Conservation (phyloP, 2,888 invertebrate species). For the Sycophila texana region DNA sequence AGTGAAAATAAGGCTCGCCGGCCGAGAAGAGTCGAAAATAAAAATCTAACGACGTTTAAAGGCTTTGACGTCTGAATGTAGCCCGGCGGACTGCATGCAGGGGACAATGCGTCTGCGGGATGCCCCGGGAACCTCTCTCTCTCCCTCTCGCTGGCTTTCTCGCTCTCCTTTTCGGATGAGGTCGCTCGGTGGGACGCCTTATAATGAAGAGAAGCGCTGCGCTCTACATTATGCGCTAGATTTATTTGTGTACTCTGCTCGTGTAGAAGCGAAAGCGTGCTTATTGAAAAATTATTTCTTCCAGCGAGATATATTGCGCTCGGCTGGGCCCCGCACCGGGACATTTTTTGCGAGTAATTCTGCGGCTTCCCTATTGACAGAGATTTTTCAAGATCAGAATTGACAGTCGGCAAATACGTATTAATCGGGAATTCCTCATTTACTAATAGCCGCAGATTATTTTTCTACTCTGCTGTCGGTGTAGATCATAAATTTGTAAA, state of each 20-base stretch:
- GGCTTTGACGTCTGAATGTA: slow-evolving; percentile 61
- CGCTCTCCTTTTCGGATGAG: background rate
- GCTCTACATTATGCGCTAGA: background rate
- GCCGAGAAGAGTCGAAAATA: slow-evolving; percentile 58
- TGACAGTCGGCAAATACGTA: slow-evolving; percentile 8
- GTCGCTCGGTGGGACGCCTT: slow-evolving; percentile 41
- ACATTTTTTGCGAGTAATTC: background rate
- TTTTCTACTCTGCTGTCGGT: no score
- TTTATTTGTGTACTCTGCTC: slow-evolving; percentile 12
- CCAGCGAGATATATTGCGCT: slow-evolving; percentile 28
- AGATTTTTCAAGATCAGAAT: slow-evolving; percentile 26
- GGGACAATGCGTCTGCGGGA: slow-evolving; percentile 57
- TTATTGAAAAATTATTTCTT: slow-evolving; percentile 45
- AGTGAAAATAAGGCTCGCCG: slow-evolving; percentile 16
- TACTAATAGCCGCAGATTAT: no score
- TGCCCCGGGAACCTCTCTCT: slow-evolving; percentile 24
- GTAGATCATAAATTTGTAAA: no score
- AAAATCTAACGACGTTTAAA: slow-evolving; percentile 64
- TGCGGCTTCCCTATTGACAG: background rate
- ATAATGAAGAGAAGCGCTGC: slow-evolving; percentile 47
- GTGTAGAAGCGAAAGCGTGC: slow-evolving; percentile 31
- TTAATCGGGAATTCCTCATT: background rate
- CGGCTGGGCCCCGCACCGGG: background rate
- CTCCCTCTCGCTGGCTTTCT: background rate
- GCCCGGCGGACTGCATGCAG: slow-evolving; percentile 1